Conservation (phyloP, 1,140 invertebrate species). For the Pogonus chalceus region DNA sequence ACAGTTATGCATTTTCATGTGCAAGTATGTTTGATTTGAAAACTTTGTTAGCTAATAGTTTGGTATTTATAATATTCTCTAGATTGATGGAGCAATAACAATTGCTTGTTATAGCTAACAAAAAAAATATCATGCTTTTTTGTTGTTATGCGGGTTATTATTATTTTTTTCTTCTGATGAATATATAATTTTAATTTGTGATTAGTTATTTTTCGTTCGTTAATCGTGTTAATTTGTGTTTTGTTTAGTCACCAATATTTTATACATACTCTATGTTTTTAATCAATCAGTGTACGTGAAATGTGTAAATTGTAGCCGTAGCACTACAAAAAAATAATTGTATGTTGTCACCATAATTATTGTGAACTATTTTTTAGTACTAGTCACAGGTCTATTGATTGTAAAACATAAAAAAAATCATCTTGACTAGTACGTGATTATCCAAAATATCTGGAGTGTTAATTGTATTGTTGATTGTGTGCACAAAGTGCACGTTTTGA, state of each 20-base stretch:
- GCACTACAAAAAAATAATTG: background rate
- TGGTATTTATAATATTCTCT: background rate
- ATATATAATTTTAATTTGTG: too few species aligned
- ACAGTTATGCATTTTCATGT: conserved; percentile 6
- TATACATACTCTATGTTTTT: background rate
- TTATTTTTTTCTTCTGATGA: background rate
- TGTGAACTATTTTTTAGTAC: background rate
- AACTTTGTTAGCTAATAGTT: background rate
- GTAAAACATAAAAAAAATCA: too few species aligned
- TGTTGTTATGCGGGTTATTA: background rate
- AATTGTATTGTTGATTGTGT: too few species aligned
- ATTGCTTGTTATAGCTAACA: background rate
- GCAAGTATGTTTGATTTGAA: background rate
- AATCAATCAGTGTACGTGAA: background rate
- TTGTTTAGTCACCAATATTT: background rate
- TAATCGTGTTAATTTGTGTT: too few species aligned
- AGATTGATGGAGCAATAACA: background rate
- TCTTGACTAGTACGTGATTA: too few species aligned
- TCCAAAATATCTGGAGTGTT: too few species aligned
- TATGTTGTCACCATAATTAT: too few species aligned
- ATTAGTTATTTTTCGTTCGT: too few species aligned
- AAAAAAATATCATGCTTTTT: background rate
- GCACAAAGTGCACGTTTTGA: too few species aligned
- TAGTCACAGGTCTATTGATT: too few species aligned
- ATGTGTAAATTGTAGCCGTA: background rate